phyloP scores from a whole-genome alignment of 2,888 invertebrate genomes.

The Halictus quadricinctus region DNA sequence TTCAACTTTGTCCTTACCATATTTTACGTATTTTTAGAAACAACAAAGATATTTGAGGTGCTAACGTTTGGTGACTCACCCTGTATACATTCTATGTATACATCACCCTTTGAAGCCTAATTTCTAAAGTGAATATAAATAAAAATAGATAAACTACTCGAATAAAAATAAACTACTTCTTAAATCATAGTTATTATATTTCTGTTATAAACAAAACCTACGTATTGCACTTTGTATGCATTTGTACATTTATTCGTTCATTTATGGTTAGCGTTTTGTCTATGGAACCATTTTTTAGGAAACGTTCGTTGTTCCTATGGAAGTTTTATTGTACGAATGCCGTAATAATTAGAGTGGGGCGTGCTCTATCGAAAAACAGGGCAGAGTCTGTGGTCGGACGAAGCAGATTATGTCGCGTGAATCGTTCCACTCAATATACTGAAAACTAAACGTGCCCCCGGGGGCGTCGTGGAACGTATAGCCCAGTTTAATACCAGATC shows the following conservation, averaged over 20 bases:
- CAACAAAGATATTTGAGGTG: too few species aligned
- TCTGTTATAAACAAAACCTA: too few species aligned
- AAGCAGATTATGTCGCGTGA: not conserved
- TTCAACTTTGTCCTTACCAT: too few species aligned
- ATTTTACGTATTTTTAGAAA: too few species aligned
- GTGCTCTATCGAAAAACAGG: not conserved
- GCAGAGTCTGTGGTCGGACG: not conserved
- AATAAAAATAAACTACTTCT: not conserved
- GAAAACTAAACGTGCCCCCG: conserved; percentile 20
- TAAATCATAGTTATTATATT: too few species aligned
- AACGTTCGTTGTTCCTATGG: not conserved
- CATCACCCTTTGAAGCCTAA: not conserved
- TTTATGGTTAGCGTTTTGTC: too few species aligned
- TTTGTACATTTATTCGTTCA: not conserved
- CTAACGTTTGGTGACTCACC: too few species aligned
- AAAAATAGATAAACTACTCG: not conserved
- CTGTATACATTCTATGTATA: too few species aligned
- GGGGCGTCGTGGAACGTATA: conserved; percentile 24
- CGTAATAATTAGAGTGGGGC: not conserved
- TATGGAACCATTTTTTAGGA: not conserved
- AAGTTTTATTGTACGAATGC: not conserved
- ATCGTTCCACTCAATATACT: conserved; percentile 42
- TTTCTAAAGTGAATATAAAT: not conserved
- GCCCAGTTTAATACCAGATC: conserved; percentile 43
- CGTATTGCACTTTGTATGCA: too few species aligned